phyloP scores from a whole-genome alignment of 2,797 vertebrate species.

The Tympanoctomys barrerae region DNA sequence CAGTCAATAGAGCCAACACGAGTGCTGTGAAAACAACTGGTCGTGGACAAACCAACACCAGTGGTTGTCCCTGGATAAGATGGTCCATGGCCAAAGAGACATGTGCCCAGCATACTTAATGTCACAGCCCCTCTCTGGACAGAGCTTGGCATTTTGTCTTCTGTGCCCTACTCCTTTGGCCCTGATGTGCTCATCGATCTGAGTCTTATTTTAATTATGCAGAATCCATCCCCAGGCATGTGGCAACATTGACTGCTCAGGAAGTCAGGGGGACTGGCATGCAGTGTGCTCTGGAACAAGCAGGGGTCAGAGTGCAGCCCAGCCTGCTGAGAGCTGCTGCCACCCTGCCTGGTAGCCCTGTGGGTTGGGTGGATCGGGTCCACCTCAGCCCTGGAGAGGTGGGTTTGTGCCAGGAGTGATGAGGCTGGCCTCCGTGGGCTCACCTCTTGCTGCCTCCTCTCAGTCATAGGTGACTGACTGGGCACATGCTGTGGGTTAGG shows the following conservation, averaged over 20 bases:
- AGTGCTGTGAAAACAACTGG: not conserved
- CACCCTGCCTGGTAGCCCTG: fast-evolving
- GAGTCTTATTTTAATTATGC: not conserved
- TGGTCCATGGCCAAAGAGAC: not conserved
- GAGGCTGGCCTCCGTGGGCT: not conserved
- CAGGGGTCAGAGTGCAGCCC: not conserved
- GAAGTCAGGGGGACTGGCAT: not conserved
- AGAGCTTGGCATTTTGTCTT: not conserved
- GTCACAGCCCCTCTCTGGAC: not conserved
- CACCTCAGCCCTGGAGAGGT: not conserved
- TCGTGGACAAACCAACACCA: no score
- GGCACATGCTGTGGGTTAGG: not conserved
- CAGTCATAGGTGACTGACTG: not conserved
- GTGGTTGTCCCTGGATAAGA: not conserved
- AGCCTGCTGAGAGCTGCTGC: not conserved
- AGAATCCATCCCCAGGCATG: not conserved
- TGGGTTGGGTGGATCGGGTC: fast-evolving
- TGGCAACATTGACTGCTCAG: not conserved
- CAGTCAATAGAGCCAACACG: not conserved
- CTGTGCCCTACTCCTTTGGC: not conserved
- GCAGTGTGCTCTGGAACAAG: not conserved
- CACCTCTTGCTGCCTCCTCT: not conserved
- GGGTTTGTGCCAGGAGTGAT: not conserved
- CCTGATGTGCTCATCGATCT: not conserved
- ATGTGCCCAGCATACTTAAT: not conserved